Percentiles rank a stretch among this genome's conserved stretches.
phyloP scores from a whole-genome alignment of 1,140 invertebrate species.

The Teleogryllus occipitalis region DNA sequence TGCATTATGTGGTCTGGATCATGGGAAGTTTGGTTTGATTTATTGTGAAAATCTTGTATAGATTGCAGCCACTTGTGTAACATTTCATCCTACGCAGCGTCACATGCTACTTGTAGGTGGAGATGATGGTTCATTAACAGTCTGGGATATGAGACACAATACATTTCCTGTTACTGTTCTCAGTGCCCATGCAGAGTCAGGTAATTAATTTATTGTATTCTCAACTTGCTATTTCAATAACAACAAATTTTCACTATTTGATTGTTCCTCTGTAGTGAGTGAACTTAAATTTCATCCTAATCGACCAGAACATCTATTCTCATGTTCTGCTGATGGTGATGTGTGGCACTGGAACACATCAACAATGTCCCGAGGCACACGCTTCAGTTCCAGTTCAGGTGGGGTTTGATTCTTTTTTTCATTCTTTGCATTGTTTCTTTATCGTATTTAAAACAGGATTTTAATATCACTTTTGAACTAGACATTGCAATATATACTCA shows the following conservation, averaged over 20 bases:
- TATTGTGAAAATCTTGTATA: slow-evolving; percentile 27
- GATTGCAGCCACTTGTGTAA: slow-evolving; percentile 59
- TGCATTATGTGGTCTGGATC: too few relatives aligned
- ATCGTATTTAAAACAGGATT: not conserved
- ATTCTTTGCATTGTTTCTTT: not conserved
- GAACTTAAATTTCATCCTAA: slow-evolving; percentile 78
- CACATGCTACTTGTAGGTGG: slow-evolving; percentile 75
- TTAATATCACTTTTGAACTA: too few relatives aligned
- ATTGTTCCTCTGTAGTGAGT: slow-evolving; percentile 41
- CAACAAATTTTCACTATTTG: not conserved
- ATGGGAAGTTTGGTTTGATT: too few relatives aligned
- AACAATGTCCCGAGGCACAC: slow-evolving; percentile 23
- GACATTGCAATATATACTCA: not conserved
- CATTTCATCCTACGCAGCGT: slow-evolving; percentile 75
- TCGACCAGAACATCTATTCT: slow-evolving; percentile 72
- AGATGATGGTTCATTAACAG: slow-evolving; percentile 70
- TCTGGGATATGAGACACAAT: slow-evolving; percentile 80
- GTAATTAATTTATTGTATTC: slow-evolving; percentile 27
- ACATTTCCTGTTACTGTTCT: slow-evolving; percentile 70
- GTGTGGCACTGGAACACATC: slow-evolving; percentile 74
- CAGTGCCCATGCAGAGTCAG: slow-evolving; percentile 63
- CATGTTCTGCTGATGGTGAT: slow-evolving; percentile 68
- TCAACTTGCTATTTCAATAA: not conserved
- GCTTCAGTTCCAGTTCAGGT: slow-evolving; percentile 19
- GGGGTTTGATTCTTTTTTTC: not conserved